phyloP scores from a whole-genome alignment of 2,113 vertebrate genomes.

The Lophotis ruficrista region DNA sequence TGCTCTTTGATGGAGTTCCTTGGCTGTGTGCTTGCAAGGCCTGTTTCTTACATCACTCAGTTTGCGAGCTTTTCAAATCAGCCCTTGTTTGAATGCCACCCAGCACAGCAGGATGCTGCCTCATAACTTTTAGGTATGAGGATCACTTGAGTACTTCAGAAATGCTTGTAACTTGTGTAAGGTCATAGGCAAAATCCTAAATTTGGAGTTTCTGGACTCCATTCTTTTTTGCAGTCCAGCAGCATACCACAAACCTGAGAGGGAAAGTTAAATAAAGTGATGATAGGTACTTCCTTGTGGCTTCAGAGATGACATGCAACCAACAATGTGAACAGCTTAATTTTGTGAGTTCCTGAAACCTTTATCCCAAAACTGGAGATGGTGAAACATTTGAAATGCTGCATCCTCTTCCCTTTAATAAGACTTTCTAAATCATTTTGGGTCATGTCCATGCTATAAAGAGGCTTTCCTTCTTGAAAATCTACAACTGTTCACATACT shows the following conservation, averaged over 20 bases:
- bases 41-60: fast-evolving
- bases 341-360: conserved; percentile 3
- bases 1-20: not conserved
- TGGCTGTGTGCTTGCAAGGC: not conserved
- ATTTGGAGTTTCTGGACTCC: not conserved
- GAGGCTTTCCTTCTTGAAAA: conserved; percentile 2
- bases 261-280: not conserved
- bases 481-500: not conserved
- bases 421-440: conserved; percentile 15
- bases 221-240: not conserved
- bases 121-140: not conserved
- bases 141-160: not conserved
- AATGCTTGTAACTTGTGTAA: not conserved
- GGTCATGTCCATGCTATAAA: not conserved
- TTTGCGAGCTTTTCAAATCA: not conserved
- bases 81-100: not conserved
- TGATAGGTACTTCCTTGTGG: conserved; percentile 49
- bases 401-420: conserved; percentile 41
- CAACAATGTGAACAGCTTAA: not conserved
- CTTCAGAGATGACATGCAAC: not conserved
- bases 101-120: not conserved
- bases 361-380: not conserved
- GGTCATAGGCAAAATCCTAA: not conserved
- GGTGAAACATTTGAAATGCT: conserved; percentile 39
- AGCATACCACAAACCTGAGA: not conserved